Conservation (phyloP, 2,888 invertebrate species). For the Glaucopsyche alexis region DNA sequence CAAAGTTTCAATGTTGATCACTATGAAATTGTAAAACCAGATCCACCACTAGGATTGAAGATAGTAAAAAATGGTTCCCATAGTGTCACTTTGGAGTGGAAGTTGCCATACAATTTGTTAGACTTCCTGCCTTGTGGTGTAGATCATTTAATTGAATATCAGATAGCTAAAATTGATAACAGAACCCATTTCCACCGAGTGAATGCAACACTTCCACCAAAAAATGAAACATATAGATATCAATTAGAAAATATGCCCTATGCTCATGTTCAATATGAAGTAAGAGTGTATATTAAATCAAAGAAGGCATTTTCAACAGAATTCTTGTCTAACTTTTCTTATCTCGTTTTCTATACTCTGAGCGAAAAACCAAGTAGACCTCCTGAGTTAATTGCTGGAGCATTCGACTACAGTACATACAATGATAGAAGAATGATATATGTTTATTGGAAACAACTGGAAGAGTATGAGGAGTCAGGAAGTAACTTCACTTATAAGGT, state of each 20-base stretch:
- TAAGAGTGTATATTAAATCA: conserved; percentile 84
- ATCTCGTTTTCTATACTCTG: conserved; percentile 80
- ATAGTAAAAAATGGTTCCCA: conserved; percentile 55
- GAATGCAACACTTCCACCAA: conserved; percentile 54
- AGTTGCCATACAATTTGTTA: conserved; percentile 58
- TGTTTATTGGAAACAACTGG: conserved; percentile 90
- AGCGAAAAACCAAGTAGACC: conserved; percentile 82
- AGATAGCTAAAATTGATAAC: conserved; percentile 71
- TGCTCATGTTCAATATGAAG: conserved; percentile 85
- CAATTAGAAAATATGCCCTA: conserved; percentile 80
- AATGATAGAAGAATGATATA: conserved; percentile 81
- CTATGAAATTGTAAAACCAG: conserved; percentile 70
- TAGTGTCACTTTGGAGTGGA: conserved; percentile 64
- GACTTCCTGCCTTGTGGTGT: conserved; percentile 59
- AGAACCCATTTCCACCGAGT: conserved; percentile 66
- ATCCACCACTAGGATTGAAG: conserved; percentile 54
- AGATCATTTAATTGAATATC: conserved; percentile 70
- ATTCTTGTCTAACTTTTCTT: conserved; percentile 86
- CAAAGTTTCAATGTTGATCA: conserved; percentile 81
- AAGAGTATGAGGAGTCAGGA: conserved; percentile 85
- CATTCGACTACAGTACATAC: conserved; percentile 83
- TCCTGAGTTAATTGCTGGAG: conserved; percentile 85
- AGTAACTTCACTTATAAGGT: conserved; percentile 86
- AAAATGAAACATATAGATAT: conserved; percentile 60
- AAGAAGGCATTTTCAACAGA: conserved; percentile 73